These are phyloP conservation scores for Palaemon carinicauda DNA, from an alignment of 1,140 invertebrate genomes.

Conservation along the genomic window DNA sequence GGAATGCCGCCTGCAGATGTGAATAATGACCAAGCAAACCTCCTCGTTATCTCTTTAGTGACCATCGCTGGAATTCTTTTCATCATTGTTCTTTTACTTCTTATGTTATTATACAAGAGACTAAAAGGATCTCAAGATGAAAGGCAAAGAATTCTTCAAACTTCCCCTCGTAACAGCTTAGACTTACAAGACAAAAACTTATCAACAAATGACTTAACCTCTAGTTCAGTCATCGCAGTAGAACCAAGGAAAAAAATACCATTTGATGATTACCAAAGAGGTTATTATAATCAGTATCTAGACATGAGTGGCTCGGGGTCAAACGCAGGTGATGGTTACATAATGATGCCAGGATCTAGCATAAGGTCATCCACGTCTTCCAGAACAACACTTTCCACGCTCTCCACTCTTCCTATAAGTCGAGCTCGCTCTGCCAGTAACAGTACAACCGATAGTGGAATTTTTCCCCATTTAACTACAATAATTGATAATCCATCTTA, in stretches of 20 bases:
- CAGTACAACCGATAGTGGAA: conserved; percentile 25
- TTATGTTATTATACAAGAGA: conserved; percentile 16
- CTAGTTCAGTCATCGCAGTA: conserved; percentile 35
- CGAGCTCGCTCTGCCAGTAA: conserved; percentile 35
- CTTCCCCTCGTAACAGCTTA: conserved; percentile 23
- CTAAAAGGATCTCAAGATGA: conserved; percentile 18
- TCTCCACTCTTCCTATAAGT: conserved; percentile 37
- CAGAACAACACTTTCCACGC: conserved; percentile 45
- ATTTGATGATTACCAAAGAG: not conserved
- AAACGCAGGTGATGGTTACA: not conserved
- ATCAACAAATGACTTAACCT: conserved; percentile 29
- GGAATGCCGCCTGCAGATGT: conserved; percentile 14
- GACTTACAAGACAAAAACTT: conserved; percentile 21
- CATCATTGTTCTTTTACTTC: conserved; percentile 24
- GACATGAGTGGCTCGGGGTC: conserved; percentile 22
- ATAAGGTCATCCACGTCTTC: conserved; percentile 34
- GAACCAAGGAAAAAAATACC: conserved; percentile 13
- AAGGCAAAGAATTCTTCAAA: conserved; percentile 25
- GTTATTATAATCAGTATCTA: conserved; percentile 36
- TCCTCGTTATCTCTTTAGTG: conserved; percentile 32
- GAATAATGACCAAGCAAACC: not conserved
- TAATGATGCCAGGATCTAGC: conserved; percentile 40
- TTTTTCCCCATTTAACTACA: conserved; percentile 6
- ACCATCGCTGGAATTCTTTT: conserved; percentile 21
- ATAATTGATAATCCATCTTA: conserved; percentile 35